These are phyloP conservation scores for Sitophilus oryzae DNA, from an alignment of 1,140 invertebrate genomes.

Conservation along the genomic window DNA sequence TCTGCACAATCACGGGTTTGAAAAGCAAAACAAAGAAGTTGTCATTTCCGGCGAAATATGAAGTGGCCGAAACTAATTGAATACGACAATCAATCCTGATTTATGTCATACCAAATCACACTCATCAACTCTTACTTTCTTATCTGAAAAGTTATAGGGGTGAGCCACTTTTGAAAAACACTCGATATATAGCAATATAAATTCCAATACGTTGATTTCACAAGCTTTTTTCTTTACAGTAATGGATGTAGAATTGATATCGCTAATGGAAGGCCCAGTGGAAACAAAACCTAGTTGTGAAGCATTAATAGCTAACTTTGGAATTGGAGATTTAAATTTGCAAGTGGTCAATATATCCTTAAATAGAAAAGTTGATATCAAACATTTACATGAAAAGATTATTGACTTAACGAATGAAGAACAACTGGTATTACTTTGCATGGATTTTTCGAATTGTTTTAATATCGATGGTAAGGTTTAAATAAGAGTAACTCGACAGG, in stretches of 20 bases:
- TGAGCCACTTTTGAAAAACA: too few species aligned
- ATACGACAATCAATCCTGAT: too few species aligned
- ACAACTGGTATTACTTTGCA: conserved; percentile 30
- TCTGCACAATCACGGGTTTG: too few species aligned
- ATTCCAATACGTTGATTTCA: too few species aligned
- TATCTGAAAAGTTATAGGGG: too few species aligned
- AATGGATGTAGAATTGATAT: conserved; percentile 28
- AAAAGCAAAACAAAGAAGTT: too few species aligned
- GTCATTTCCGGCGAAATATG: too few species aligned
- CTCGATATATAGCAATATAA: too few species aligned
- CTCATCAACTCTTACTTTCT: too few species aligned
- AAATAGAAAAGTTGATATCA: conserved; percentile 23
- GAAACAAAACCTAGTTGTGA: conserved; percentile 29
- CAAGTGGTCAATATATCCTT: conserved; percentile 33
- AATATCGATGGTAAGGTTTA: conserved; percentile 10
- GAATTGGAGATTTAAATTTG: conserved; percentile 28
- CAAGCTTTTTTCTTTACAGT: conserved; percentile 22
- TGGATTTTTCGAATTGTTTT: conserved; percentile 31
- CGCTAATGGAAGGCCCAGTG: conserved; percentile 29
- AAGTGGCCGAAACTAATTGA: too few species aligned
- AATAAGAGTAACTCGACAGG: too few species aligned
- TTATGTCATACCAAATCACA: too few species aligned
- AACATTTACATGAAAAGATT: conserved; percentile 30
- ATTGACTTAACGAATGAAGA: conserved; percentile 28
- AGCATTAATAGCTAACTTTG: conserved; percentile 26